Evolutionary conservation across 2,888 invertebrate genomes (phyloP).

Genomic region (Plebejus melissa): DNA sequence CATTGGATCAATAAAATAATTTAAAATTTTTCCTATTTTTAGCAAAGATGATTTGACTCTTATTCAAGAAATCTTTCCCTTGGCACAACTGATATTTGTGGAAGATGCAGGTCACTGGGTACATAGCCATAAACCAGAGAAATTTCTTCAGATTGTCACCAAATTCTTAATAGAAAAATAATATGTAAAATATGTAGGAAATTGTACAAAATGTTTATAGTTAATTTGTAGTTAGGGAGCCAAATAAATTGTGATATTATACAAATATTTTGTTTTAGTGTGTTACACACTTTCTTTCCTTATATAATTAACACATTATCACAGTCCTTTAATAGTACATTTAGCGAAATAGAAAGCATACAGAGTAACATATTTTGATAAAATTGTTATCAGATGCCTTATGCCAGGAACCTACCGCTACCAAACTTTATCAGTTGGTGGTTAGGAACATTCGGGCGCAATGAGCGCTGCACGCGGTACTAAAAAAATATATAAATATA

Average conservation of each 20-base stretch:
- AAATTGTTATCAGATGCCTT: too few relatives aligned
- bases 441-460: not conserved
- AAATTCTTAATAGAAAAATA: slow-evolving; percentile 80
- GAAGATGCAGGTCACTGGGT: slow-evolving; percentile 95
- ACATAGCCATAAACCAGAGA: slow-evolving; percentile 92
- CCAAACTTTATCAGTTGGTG: slow-evolving; percentile 13
- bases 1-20: not conserved
- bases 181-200: slow-evolving; percentile 13
- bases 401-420: not conserved
- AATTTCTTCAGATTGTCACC: slow-evolving; percentile 83
- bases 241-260: slow-evolving; percentile 15
- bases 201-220: not conserved
- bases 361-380: too few relatives aligned
- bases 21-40: slow-evolving; percentile 39
- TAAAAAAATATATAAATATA: slow-evolving; percentile 4
- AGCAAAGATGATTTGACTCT: slow-evolving; percentile 78
- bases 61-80: slow-evolving; percentile 86
- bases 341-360: too few relatives aligned
- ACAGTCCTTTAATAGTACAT: too few relatives aligned
- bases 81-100: slow-evolving; percentile 83
- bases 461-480: slow-evolving; percentile 2
- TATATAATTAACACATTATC: too few relatives aligned
- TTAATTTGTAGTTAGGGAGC: not conserved
- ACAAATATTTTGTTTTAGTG: not conserved
- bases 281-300: not conserved